These are phyloP conservation scores for Drosophila sordidula DNA, from an alignment of 2,888 invertebrate species.

Conservation along the genomic window DNA sequence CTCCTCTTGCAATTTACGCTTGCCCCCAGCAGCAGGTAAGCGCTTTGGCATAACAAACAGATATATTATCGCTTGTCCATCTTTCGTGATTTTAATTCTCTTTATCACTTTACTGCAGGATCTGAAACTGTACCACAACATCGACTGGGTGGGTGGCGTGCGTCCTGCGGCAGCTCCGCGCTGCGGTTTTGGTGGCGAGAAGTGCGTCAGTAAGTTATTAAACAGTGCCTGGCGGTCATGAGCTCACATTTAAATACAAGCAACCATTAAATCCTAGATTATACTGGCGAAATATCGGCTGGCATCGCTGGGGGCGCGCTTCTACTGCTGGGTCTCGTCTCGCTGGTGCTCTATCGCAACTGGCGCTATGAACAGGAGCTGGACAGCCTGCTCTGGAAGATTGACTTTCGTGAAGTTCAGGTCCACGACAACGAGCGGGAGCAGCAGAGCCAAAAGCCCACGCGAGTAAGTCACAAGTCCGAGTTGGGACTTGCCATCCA, in stretches of 20 bases:
- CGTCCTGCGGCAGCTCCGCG: conserved; percentile 94
- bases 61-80: background rate
- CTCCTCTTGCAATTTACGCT: conserved; percentile 39
- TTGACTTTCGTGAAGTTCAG: conserved; percentile 95
- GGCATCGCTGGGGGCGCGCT: conserved; percentile 92
- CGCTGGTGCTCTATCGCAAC: conserved; percentile 92
- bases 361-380: conserved; percentile 97
- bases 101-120: conserved; percentile 86
- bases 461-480: conserved; percentile 71
- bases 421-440: conserved; percentile 88
- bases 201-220: conserved; percentile 93
- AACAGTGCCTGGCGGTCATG: background rate
- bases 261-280: conserved; percentile 86
- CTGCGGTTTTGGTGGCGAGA: conserved; percentile 96
- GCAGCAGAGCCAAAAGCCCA: conserved; percentile 83
- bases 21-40: conserved; percentile 69
- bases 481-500: background rate
- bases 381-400: conserved; percentile 96
- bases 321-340: conserved; percentile 89
- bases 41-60: conserved; percentile 34
- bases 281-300: conserved; percentile 92
- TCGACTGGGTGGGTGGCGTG: conserved; percentile 90
- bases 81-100: background rate
- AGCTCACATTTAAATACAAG: background rate
- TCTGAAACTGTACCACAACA: conserved; percentile 89